Evolutionary conservation across 2,888 invertebrate genomes (phyloP).

Genomic region (Lithophane semibrunnea): DNA sequence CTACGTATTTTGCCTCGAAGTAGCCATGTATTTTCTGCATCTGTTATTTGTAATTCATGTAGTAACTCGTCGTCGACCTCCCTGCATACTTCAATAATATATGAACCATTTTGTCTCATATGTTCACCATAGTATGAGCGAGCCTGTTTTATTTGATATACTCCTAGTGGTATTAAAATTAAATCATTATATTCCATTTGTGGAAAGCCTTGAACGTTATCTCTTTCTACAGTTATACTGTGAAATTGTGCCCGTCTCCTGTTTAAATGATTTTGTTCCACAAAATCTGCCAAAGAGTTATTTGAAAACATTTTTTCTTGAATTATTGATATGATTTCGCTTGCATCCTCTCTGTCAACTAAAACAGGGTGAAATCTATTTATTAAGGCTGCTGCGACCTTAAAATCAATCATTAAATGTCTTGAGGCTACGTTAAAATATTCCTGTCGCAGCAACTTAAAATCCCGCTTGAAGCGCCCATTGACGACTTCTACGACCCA

Average conservation of each 20-base stretch:
- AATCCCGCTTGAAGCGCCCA: slow-evolving; percentile 9
- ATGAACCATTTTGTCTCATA: slow-evolving; percentile 7
- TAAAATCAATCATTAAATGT: no score
- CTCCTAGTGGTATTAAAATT: neutral
- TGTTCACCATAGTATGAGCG: slow-evolving; percentile 16
- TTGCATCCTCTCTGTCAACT: no score
- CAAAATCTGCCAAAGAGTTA: no score
- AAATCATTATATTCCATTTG: slow-evolving; percentile 2
- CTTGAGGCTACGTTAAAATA: slow-evolving; percentile 25
- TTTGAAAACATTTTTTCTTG: no score
- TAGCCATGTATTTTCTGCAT: slow-evolving; percentile 2
- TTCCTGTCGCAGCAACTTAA: slow-evolving; percentile 35
- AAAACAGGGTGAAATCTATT: no score
- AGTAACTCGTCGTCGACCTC: no score
- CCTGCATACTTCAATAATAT: slow-evolving; percentile 17
- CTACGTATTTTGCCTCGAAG: slow-evolving; percentile 14
- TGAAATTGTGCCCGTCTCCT: slow-evolving; percentile 3
- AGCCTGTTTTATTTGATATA: slow-evolving; percentile 10
- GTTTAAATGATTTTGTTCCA: neutral
- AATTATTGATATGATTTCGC: no score
- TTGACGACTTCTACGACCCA: slow-evolving; percentile 2
- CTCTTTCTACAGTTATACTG: neutral
- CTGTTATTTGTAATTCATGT: slow-evolving; percentile 1
- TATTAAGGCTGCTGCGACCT: no score
- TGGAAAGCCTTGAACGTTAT: neutral